Base-by-base conservation (phyloP, 2,888 invertebrate species). In the Tridacna gigas region DNA sequence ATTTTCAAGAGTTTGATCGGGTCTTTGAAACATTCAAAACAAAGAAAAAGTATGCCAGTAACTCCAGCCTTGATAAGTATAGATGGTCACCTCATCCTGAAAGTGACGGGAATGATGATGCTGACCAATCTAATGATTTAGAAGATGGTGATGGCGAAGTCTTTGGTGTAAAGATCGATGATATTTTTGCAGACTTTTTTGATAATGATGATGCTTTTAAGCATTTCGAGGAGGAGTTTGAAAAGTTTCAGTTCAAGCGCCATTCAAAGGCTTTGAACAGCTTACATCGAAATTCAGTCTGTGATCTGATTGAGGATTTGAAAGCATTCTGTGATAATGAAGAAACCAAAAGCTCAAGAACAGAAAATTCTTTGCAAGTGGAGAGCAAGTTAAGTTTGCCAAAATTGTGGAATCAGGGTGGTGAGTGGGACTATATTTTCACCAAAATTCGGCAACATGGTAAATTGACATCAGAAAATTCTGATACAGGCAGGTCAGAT, bases 1-100 rank as follows among this genome's bases (percentile, higher is more conserved):
- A 92, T 83, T 93, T 92, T 80, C 89, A 91, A 82, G 93, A 93
- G 86, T 93, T 93, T 90, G 93, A 93, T 69, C 79, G 92, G 26
- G 93, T 92, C 56, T 93, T 91, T 88, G 92, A 92, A 79, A 92
- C 92, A 2, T 87, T 92, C 63, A 91, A 92, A 86, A 90, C 89
- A 75, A 90, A 90, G 25, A 74, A 87, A 25, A 85, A 88, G 18
- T 89, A 90, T 51, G 85, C 88, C n/a, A 88, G 88, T 84, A 76
- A 90, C 45, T 84, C 88, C 28, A 88, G 89, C 82, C 67, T 88
- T 20, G 89, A 90, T 45, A 86, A 85, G 51, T 84, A 89, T 71
- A 77, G 88, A 67, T 86, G 84, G 86, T 89, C 90, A n/a, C 83
- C 87, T 26, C 77, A 83, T 76, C 79, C 80, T 9, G 83, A 80